These are phyloP conservation scores for Melolontha melolontha DNA, from an alignment of 2,888 invertebrate species.

Conservation along the genomic window DNA sequence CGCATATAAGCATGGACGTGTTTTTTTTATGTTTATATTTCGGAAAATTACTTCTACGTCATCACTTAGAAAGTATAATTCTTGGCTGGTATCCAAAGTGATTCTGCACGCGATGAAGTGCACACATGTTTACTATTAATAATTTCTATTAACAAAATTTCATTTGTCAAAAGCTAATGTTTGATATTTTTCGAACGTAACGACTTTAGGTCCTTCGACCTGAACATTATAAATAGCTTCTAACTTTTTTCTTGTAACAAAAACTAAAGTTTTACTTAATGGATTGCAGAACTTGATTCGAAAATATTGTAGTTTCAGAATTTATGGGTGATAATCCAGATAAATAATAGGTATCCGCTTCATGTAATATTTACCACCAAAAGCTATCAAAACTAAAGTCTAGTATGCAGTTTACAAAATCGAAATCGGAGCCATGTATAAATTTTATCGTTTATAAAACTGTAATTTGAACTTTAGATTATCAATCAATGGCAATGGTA, in stretches of 20 bases:
- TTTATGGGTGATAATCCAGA: too few species aligned
- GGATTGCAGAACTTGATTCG: too few species aligned
- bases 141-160: constrained; percentile 30
- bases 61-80: constrained; percentile 16
- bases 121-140: constrained; percentile 33
- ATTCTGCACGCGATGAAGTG: constrained; percentile 22
- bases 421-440: too few species aligned
- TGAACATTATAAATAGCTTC: constrained; percentile 1
- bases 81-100: constrained; percentile 30
- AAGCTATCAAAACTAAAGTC: too few species aligned
- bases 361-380: too few species aligned
- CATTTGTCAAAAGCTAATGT: constrained; percentile 7
- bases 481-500: too few species aligned
- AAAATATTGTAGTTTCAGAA: too few species aligned
- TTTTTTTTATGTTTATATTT: background rate
- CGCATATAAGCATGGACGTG: too few species aligned
- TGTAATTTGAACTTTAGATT: too few species aligned
- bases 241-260: constrained; percentile 1
- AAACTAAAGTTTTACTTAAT: background rate
- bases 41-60: constrained; percentile 1
- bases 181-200: constrained; percentile 8
- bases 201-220: constrained; percentile 7
- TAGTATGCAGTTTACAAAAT: too few species aligned
- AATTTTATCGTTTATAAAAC: too few species aligned
- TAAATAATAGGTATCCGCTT: too few species aligned